Base-by-base conservation (phyloP, 2,797 vertebrate species). In the Pseudochirops corinnae region DNA sequence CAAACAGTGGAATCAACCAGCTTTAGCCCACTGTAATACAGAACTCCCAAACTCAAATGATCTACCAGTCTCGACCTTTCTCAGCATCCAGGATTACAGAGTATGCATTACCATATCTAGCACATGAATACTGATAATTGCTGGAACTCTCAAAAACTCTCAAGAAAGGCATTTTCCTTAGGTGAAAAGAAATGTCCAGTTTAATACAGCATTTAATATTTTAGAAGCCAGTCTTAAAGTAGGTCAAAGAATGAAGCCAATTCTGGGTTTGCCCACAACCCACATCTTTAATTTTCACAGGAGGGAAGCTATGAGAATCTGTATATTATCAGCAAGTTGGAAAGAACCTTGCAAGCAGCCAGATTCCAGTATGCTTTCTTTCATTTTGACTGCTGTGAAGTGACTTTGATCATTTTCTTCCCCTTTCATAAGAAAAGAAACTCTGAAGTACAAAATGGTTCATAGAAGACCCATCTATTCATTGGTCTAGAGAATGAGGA, bases 191-290 rank as follows among this genome's bases (percentile, higher is more conserved):
- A 87, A 93, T 56, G 67, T 50, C 90, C 82, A 93, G 91, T 74
- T 93, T 96, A 57, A 29, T 60, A 93, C 94, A 95, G 95, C 94
- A 96, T 92, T 95, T 98, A 98, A 95, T 97, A 94, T 98, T 98
- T 98, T 96, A 98, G 94, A 96, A 92, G 74, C 91, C 55, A 94
- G 96, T 91, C 95, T 97, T 97, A 93, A 97, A 97, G 67, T 94
- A 96, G 94, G 95, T 98, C 98, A 98, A 98, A 97, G 92, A 98
- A 96, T 91, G 97, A 97, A 97, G 93, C 92, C 95, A 97, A 96
- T 96, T 97, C 93, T 96, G 50, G 82, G 95, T 92, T 98, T 95
- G 93, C 92, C 94, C 93, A 56, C 90, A 96, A 96, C 91, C 93
- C 56, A 46, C 52, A 52, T 95, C 67, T 96, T 94, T 94, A 91